Evolutionary conservation across 2,888 invertebrate species (phyloP).

Genomic region (Aphidoletes aphidimyza): DNA sequence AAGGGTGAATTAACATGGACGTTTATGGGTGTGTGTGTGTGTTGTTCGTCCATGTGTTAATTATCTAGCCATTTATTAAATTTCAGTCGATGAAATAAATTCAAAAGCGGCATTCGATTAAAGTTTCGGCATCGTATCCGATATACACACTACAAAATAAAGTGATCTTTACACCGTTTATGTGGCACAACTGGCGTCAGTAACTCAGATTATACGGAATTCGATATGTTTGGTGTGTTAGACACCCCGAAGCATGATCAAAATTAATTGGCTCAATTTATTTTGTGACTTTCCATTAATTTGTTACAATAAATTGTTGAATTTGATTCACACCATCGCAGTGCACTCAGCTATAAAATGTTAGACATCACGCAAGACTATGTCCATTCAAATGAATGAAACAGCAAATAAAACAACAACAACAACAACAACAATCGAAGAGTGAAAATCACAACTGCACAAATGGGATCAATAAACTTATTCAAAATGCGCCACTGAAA

Average conservation of each 20-base stretch:
- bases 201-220: constrained; percentile 4
- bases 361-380: no score
- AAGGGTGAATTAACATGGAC: constrained; percentile 17
- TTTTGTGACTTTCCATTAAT: constrained; percentile 11
- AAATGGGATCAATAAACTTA: constrained; percentile 20
- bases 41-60: constrained; percentile 6
- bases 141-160: not conserved
- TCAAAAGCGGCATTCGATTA: not conserved
- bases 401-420: no score
- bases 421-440: no score
- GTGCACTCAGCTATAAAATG: no score
- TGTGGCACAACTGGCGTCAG: not conserved
- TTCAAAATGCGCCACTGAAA: not conserved
- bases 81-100: not conserved
- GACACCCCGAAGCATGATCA: constrained; percentile 39
- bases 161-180: not conserved
- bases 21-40: not conserved
- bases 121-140: not conserved
- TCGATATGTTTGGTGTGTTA: not conserved
- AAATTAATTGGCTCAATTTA: constrained; percentile 23
- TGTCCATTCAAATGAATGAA: no score
- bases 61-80: constrained; percentile 35
- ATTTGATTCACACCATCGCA: constrained; percentile 4
- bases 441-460: not conserved
- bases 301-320: not conserved